These are phyloP conservation scores for Aspidiotus destructor DNA, from an alignment of 2,888 invertebrate genomes.

Conservation along the genomic window DNA sequence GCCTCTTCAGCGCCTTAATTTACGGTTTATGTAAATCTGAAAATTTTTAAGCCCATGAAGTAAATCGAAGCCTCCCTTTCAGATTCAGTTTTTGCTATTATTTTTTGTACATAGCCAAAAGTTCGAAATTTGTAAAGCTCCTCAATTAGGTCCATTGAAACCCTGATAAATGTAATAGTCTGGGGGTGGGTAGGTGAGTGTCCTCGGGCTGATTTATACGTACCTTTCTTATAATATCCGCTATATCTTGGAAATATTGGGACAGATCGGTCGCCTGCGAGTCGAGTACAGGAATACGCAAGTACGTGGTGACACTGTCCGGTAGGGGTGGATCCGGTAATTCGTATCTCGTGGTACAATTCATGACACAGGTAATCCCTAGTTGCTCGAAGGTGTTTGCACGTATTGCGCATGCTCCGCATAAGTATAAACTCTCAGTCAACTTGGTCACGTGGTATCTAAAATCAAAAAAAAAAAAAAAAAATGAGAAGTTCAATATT, in stretches of 20 bases:
- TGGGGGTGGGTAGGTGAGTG: no score
- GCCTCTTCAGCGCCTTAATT: no score
- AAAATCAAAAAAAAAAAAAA: neutral
- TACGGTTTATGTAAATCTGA: no score
- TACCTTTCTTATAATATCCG: constrained; percentile 66
- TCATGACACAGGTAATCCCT: constrained; percentile 67
- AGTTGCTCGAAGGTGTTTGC: constrained; percentile 54
- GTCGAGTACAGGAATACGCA: constrained; percentile 65
- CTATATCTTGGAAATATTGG: constrained; percentile 63
- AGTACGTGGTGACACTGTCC: constrained; percentile 47
- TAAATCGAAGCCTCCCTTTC: no score
- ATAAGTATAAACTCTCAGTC: constrained; percentile 21
- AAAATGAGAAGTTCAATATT: neutral
- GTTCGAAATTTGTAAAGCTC: no score
- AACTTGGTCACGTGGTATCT: constrained; percentile 24
- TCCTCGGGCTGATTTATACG: no score
- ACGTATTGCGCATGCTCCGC: constrained; percentile 28
- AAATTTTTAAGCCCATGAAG: no score
- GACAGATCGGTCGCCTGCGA: constrained; percentile 61
- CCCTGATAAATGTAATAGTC: no score
- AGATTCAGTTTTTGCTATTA: no score
- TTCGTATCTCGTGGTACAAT: constrained; percentile 61
- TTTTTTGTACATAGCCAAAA: no score
- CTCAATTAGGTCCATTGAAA: no score
- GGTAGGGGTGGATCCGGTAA: constrained; percentile 59